Evolutionary conservation across 2,888 invertebrate genomes (phyloP).

Genomic region (Cacoxenus indagator): DNA sequence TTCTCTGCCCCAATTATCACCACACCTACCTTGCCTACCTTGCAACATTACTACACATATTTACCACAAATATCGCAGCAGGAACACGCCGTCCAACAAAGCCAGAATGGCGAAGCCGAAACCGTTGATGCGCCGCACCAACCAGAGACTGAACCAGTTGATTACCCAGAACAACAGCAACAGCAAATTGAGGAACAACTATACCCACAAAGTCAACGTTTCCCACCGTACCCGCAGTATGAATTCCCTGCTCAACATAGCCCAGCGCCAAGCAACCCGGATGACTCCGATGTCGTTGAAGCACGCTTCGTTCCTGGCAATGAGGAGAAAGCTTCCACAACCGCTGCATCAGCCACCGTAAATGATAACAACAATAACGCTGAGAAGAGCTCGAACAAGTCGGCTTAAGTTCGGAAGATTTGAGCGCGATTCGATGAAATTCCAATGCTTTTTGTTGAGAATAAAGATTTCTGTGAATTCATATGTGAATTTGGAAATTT

Average conservation of each 20-base stretch:
- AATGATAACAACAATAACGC: slow-evolving; percentile 41
- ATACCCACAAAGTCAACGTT: slow-evolving; percentile 54
- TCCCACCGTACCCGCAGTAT: slow-evolving; percentile 50
- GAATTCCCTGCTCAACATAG: slow-evolving; percentile 34
- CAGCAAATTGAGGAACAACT: slow-evolving; percentile 37
- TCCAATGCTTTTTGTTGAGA: neutral
- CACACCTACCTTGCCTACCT: neutral
- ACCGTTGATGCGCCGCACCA: slow-evolving; percentile 55
- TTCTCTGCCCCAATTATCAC: slow-evolving; percentile 4
- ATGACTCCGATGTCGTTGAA: slow-evolving; percentile 63
- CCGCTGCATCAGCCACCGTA: slow-evolving; percentile 44
- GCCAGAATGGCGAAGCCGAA: slow-evolving; percentile 50
- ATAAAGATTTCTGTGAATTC: neutral
- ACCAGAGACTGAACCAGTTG: slow-evolving; percentile 52
- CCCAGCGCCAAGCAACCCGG: slow-evolving; percentile 28
- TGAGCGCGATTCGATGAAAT: neutral
- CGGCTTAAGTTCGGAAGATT: slow-evolving; percentile 32
- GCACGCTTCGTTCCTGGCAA: slow-evolving; percentile 46
- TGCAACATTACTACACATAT: slow-evolving; percentile 24
- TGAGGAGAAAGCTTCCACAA: slow-evolving; percentile 33
- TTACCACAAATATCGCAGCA: slow-evolving; percentile 39
- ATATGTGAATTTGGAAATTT: neutral
- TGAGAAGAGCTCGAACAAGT: slow-evolving; percentile 35
- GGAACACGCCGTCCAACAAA: slow-evolving; percentile 28
- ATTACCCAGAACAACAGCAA: slow-evolving; percentile 50